phyloP scores from a whole-genome alignment of 2,888 invertebrate species.

The Philopedon plagiatum region DNA sequence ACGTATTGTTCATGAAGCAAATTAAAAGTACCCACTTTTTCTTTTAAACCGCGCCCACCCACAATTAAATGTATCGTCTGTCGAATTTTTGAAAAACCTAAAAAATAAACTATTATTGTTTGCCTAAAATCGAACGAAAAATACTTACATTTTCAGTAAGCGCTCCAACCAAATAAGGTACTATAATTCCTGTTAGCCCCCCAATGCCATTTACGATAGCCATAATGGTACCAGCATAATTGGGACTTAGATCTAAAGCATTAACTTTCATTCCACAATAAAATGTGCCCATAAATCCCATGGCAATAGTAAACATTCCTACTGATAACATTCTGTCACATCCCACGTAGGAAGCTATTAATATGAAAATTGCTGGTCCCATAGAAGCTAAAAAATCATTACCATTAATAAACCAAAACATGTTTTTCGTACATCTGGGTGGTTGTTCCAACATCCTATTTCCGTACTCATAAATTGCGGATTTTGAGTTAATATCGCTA shows the following conservation, averaged over 20 bases:
- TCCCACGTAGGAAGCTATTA: conserved; percentile 76
- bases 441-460: too few species aligned
- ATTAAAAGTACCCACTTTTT: too few species aligned
- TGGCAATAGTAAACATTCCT: conserved; percentile 72
- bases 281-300: conserved; percentile 79
- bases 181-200: conserved; percentile 74
- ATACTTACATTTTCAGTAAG: conserved; percentile 75
- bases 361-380: conserved; percentile 75
- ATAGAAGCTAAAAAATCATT: conserved; percentile 73
- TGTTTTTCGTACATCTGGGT: too few species aligned
- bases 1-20: too few species aligned
- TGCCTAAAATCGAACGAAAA: too few species aligned
- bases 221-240: conserved; percentile 75
- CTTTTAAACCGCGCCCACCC: too few species aligned
- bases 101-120: too few species aligned
- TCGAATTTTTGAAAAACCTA: too few species aligned
- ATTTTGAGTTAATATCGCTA: too few species aligned
- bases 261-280: conserved; percentile 78
- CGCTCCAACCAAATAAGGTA: conserved; percentile 73
- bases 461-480: too few species aligned
- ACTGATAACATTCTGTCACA: conserved; percentile 72
- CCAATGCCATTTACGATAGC: conserved; percentile 75
- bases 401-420: background rate
- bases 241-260: conserved; percentile 75
- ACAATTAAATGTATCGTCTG: too few species aligned